Percentiles rank a stretch among this genome's conserved stretches.
phyloP scores from a whole-genome alignment of 2,888 invertebrate genomes.

The Strigamia transsilvanica region DNA sequence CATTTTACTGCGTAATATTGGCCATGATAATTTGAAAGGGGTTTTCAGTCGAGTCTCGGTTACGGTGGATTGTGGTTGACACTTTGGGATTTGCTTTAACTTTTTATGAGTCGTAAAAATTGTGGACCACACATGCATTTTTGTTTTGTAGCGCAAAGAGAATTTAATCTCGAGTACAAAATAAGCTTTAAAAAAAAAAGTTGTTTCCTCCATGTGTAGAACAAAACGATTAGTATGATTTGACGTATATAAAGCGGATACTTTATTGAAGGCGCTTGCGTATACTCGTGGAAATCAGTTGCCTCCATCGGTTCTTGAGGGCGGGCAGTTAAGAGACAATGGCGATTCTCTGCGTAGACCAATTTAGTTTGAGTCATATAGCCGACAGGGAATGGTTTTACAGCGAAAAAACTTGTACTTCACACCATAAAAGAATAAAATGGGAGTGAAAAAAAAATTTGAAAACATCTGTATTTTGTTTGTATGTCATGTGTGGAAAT shows the following conservation, averaged over 20 bases:
- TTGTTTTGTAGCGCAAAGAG: slow-evolving; percentile 45
- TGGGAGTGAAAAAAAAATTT: background rate
- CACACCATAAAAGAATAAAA: slow-evolving; percentile 9
- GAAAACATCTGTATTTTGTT: background rate
- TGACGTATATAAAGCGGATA: background rate
- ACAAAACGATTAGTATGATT: background rate
- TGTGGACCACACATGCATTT: slow-evolving; percentile 47
- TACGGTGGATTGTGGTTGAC: slow-evolving; percentile 45
- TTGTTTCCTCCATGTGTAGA: background rate
- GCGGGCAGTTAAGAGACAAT: slow-evolving; percentile 38
- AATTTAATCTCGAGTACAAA: slow-evolving; percentile 44
- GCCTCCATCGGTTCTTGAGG: slow-evolving; percentile 29
- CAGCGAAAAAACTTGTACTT: slow-evolving; percentile 22
- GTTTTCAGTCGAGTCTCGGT: background rate
- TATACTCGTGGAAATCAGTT: slow-evolving; percentile 4
- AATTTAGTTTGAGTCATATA: background rate
- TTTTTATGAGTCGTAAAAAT: slow-evolving; percentile 49
- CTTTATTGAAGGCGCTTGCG: slow-evolving; percentile 11
- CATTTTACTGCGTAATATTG: slow-evolving; percentile 46
- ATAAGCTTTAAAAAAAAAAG: slow-evolving; percentile 12
- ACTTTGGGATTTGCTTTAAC: slow-evolving; percentile 43
- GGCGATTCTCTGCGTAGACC: background rate
- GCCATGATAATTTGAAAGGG: slow-evolving; percentile 47
- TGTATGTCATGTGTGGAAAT: background rate
- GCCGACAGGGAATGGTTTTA: slow-evolving; percentile 12